Percentiles rank a stretch among this genome's conserved stretches.
These are phyloP conservation scores for Girardinichthys multiradiatus DNA, from an alignment of 2,113 vertebrate genomes.

Conservation along the genomic window DNA sequence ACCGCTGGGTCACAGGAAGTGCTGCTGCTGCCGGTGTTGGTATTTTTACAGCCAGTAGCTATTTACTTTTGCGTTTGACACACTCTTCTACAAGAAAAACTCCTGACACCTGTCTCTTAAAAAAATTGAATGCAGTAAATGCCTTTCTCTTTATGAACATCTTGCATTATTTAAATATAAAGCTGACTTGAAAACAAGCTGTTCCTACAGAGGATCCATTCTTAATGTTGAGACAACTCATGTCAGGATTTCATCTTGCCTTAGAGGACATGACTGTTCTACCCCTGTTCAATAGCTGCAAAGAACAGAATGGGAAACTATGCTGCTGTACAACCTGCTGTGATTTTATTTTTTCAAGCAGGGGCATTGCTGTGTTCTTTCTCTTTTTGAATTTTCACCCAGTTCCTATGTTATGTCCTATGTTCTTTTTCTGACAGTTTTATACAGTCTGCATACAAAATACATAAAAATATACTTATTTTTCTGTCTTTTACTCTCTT, in stretches of 20 bases:
- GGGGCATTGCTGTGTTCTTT: constrained; percentile 79
- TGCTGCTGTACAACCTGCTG: constrained; percentile 82
- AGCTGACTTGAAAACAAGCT: constrained; percentile 67
- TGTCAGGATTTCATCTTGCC: constrained; percentile 74
- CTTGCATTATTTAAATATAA: constrained; percentile 60
- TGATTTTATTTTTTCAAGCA: constrained; percentile 65
- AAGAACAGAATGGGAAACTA: constrained; percentile 66
- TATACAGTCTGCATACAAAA: constrained; percentile 64
- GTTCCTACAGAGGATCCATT: constrained; percentile 65
- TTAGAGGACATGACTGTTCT: constrained; percentile 77
- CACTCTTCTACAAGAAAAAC: constrained; percentile 74
- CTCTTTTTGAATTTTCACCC: constrained; percentile 73
- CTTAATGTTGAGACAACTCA: constrained; percentile 66
- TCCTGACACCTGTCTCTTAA: constrained; percentile 59
- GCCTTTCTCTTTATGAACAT: constrained; percentile 27
- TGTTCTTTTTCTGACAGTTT: constrained; percentile 68
- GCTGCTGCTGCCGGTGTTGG: constrained; percentile 74
- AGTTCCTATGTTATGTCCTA: constrained; percentile 55
- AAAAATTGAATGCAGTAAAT: constrained; percentile 44
- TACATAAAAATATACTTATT: constrained; percentile 61
- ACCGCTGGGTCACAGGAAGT: constrained; percentile 61
- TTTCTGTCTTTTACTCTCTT: constrained; percentile 63
- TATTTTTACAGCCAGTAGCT: constrained; percentile 56
- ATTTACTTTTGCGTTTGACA: constrained; percentile 70
- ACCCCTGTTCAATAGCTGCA: constrained; percentile 70